These are phyloP conservation scores for Heliothis subflexa DNA, from an alignment of 1,140 invertebrate genomes.

Conservation along the genomic window DNA sequence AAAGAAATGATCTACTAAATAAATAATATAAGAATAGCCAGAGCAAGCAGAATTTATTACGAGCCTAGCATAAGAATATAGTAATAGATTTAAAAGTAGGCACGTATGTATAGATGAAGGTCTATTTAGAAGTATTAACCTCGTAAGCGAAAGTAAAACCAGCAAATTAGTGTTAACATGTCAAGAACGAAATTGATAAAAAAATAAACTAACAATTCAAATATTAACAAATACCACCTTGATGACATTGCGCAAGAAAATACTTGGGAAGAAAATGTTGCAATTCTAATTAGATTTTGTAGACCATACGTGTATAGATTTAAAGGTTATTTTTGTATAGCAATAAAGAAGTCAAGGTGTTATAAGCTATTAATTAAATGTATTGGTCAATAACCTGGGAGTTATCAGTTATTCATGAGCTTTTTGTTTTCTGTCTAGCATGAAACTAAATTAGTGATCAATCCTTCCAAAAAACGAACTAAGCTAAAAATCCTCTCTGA, in stretches of 20 bases:
- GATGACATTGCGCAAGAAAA: slow-evolving; percentile 44
- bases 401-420: too few species aligned
- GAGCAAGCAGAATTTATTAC: too few species aligned
- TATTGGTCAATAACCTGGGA: too few species aligned
- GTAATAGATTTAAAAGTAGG: background rate
- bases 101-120: background rate
- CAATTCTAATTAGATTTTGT: slow-evolving; percentile 26
- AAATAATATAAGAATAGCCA: too few species aligned
- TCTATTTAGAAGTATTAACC: background rate
- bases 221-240: slow-evolving; percentile 52
- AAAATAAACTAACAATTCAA: slow-evolving; percentile 27
- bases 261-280: slow-evolving; percentile 44
- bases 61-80: too few species aligned
- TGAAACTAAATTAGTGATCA: too few species aligned
- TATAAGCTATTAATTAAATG: background rate
- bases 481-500: too few species aligned
- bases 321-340: slow-evolving; percentile 1
- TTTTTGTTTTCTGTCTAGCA: too few species aligned
- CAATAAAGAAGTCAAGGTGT: slow-evolving; percentile 85
- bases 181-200: slow-evolving; percentile 25
- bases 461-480: too few species aligned
- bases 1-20: too few species aligned
- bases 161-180: slow-evolving; percentile 36
- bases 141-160: slow-evolving; percentile 2
- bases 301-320: slow-evolving; percentile 7